A percentile compares a stretch with the other conserved stretches of the same genome.
These are phyloP conservation scores for Salpingus planirostris DNA, from an alignment of 2,888 invertebrate genomes.

Conservation along the genomic window DNA sequence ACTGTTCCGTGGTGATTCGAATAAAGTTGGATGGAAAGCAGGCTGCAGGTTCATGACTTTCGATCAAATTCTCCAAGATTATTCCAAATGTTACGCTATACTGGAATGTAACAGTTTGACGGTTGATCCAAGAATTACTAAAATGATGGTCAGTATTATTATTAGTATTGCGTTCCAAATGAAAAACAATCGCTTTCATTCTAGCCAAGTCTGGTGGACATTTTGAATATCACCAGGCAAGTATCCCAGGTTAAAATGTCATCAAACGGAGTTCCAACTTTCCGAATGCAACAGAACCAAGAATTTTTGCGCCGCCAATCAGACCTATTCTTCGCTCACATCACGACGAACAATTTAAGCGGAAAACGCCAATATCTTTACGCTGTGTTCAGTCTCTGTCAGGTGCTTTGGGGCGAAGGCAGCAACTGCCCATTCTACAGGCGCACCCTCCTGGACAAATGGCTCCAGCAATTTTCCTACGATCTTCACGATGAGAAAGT, in stretches of 20 bases:
- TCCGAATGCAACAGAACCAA: slow-evolving; percentile 20
- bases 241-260: slow-evolving; percentile 20
- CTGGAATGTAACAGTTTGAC: neutral
- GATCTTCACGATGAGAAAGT: no score
- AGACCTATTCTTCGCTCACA: slow-evolving; percentile 22
- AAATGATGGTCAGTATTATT: slow-evolving; percentile 4
- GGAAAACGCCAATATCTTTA: slow-evolving; percentile 41
- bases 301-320: slow-evolving; percentile 24
- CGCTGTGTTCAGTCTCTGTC: slow-evolving; percentile 66
- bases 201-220: slow-evolving; percentile 17
- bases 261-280: slow-evolving; percentile 25
- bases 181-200: slow-evolving; percentile 2
- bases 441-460: no score
- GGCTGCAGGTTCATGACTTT: slow-evolving; percentile 43
- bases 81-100: neutral
- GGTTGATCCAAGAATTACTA: neutral
- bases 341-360: slow-evolving; percentile 14
- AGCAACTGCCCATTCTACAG: no score
- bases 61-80: slow-evolving; percentile 1
- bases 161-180: no score
- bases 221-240: slow-evolving; percentile 24
- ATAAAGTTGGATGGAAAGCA: slow-evolving; percentile 68
- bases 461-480: no score
- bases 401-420: slow-evolving; percentile 61
- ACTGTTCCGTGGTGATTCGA: slow-evolving; percentile 54